phyloP scores from a whole-genome alignment of 2,113 vertebrate species.

The Drymodes brunneopygia region DNA sequence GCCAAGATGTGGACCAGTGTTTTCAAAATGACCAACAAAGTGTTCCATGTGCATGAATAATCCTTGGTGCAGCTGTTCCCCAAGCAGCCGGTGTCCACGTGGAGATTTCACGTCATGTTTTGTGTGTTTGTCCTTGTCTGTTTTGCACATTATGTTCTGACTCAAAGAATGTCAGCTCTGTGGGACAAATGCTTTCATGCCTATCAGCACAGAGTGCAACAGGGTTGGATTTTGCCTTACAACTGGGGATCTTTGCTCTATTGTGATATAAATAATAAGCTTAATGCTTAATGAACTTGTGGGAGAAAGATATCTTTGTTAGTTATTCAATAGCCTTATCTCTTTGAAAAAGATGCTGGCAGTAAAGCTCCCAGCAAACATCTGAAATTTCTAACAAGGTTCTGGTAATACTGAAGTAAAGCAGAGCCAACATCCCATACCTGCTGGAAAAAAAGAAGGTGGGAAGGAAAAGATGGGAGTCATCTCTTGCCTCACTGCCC shows the following conservation, averaged over 20 bases:
- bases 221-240: neutral
- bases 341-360: neutral
- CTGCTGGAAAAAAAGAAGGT: neutral
- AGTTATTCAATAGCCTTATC: neutral
- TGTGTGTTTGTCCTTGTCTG: neutral
- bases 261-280: conserved; percentile 25
- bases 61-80: conserved; percentile 42
- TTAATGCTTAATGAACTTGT: conserved; percentile 11
- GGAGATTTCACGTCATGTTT: conserved; percentile 4
- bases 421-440: neutral
- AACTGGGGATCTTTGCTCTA: neutral
- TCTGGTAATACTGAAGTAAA: neutral
- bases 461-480: neutral
- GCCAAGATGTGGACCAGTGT: neutral
- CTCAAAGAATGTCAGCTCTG: neutral
- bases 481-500: neutral
- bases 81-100: neutral
- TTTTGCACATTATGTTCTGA: conserved; percentile 27
- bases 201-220: neutral
- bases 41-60: neutral
- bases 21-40: neutral
- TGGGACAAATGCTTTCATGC: conserved; percentile 20
- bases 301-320: neutral
- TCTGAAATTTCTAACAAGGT: neutral
- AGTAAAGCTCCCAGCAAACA: neutral